Percentiles rank a stretch among this genome's conserved stretches.
Evolutionary conservation across 2,797 vertebrate species (phyloP).

Genomic region (Smutsia gigantea): DNA sequence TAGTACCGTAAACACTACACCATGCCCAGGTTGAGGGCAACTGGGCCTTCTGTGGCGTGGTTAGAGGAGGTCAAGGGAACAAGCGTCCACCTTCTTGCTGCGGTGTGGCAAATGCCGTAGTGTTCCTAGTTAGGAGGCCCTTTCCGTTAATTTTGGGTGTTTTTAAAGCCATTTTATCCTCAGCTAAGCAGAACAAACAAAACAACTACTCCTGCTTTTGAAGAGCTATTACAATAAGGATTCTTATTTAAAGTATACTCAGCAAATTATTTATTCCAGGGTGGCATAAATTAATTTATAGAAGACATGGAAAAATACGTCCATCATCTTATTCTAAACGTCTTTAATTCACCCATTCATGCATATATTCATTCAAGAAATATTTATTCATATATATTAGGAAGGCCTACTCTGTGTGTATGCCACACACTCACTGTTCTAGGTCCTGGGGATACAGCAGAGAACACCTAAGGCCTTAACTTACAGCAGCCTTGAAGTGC

Average conservation of each 20-base stretch:
- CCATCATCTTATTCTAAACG: conserved; percentile 8
- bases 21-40: background rate
- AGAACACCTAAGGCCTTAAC: background rate
- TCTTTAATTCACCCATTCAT: background rate
- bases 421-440: background rate
- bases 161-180: background rate
- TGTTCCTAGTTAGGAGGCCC: background rate
- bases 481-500: background rate
- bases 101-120: background rate
- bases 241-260: conserved; percentile 35
- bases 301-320: conserved; percentile 12
- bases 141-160: background rate
- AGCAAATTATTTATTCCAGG: conserved; percentile 45
- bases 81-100: background rate
- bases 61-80: background rate
- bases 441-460: background rate
- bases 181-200: background rate
- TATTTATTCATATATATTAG: background rate
- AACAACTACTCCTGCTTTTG: conserved; percentile 13
- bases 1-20: background rate
- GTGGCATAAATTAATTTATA: conserved; percentile 12
- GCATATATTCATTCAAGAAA: background rate
- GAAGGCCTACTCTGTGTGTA: background rate
- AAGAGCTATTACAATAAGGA: background rate
- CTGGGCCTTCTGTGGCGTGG: background rate